Evolutionary conservation across 2,113 vertebrate genomes (phyloP).

Genomic region (Ceuthmochares aereus): DNA sequence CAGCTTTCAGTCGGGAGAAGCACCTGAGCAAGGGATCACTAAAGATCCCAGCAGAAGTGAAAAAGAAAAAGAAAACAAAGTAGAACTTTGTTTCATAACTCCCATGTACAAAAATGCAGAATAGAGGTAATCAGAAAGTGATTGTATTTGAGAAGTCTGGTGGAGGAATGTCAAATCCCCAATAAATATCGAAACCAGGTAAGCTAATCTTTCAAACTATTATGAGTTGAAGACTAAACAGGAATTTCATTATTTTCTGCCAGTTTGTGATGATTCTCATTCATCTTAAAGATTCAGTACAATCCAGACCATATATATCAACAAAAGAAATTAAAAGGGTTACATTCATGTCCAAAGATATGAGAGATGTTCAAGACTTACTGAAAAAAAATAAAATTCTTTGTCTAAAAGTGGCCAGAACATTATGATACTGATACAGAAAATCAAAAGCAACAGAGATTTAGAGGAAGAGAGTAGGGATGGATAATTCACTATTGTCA

Average conservation of each 20-base stretch:
- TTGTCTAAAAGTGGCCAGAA: neutral
- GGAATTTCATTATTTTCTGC: neutral
- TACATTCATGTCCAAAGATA: neutral
- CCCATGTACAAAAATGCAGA: neutral
- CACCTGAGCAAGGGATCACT: neutral
- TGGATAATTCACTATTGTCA: neutral
- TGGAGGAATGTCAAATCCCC: neutral
- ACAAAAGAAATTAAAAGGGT: neutral
- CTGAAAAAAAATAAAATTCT: neutral
- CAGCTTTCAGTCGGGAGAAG: neutral
- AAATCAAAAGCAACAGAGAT: neutral
- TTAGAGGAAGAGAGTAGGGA: neutral
- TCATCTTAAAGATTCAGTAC: neutral
- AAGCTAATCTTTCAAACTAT: neutral
- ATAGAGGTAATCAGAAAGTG: neutral
- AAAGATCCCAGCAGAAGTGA: neutral
- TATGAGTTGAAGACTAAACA: neutral
- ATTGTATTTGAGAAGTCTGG: neutral
- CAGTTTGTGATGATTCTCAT: neutral
- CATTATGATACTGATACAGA: neutral
- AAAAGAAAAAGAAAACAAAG: neutral
- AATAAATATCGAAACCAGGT: neutral
- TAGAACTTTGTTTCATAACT: neutral
- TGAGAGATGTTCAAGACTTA: neutral
- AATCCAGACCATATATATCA: neutral